Evolutionary conservation across 2,888 invertebrate species (phyloP), one percentile per base, ranked within the genome.

Genomic region (Patella depressa): DNA sequence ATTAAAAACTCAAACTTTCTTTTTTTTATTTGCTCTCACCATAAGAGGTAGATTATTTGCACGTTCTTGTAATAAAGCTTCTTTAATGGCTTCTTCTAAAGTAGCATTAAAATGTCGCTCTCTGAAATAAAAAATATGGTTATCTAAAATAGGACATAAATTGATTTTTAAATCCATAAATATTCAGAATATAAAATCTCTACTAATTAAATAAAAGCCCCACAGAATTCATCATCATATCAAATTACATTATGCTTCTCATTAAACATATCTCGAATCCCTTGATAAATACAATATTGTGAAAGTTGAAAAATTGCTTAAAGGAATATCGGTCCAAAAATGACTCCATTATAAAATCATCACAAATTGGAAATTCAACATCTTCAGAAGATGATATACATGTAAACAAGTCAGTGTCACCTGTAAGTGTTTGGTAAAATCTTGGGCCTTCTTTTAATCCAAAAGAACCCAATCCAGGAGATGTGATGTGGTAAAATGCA

Each of bases 31-130:
- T 65, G 19, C 19, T 65, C 65, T 65, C 19, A 65, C 65, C 19
- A 65, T 65, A 24, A 65, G 65, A 65, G 65, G 65, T 65, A 65
- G 65, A 65, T 65, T 24, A 19, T 14, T 65, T 19, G 65, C 19
- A 24, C 65, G 19, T 65, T 65, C 65, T 14, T 65, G 96, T 83
- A 95, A 94, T 96, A 97, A 96, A 78, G 97, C 97, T 93, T 97
- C 96, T 93, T 97, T 96, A 90, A 97, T 97, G 77, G 97, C 97
- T 90, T 95, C 95, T 93, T 97, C 97, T 89, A 97, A 93, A 91
- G 96, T 95, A 85, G 95, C 94, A 93, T 96, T 96, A 94, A 97
- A 93, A 95, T 96, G 96, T 94, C 97, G 95, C 94, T 96, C 96
- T 94, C 97, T 97, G 94, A 9, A 81, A 75, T 29, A 45, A 45